Percentiles rank a stretch among this genome's conserved stretches.
Conservation (phyloP, 2,888 invertebrate genomes). For the Chouioia cunea region DNA sequence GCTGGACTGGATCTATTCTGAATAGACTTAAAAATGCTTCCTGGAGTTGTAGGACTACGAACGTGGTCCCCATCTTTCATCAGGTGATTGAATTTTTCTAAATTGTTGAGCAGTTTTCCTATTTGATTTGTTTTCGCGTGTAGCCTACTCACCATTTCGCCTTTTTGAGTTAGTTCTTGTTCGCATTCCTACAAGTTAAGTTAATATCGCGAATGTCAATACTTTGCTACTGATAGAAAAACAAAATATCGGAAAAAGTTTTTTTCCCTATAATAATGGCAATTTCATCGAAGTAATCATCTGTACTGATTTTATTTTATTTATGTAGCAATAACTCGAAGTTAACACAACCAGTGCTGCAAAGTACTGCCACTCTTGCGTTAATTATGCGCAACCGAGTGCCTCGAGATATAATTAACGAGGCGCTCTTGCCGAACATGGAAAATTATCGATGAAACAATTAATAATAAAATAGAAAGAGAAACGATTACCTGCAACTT, state of each 20-base stretch:
- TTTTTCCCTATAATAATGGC: no score
- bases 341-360: not conserved
- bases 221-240: not conserved
- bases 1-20: conserved; percentile 59
- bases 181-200: conserved; percentile 86
- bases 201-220: not conserved
- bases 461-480: not conserved
- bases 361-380: no score
- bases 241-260: no score
- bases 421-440: no score
- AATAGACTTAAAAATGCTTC: conserved; percentile 54
- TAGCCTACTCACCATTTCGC: conserved; percentile 93
- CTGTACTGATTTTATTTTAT: no score
- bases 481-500: conserved; percentile 85
- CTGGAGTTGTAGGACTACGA: conserved; percentile 68
- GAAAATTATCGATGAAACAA: no score
- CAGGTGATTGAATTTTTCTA: conserved; percentile 87
- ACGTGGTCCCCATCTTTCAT: conserved; percentile 72
- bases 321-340: not conserved
- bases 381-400: not conserved
- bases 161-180: conserved; percentile 94
- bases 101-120: conserved; percentile 90
- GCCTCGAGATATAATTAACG: not conserved
- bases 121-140: conserved; percentile 96
- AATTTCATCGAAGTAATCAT: not conserved